Evolutionary conservation across 2,888 invertebrate genomes (phyloP), one percentile per base, ranked within the genome.

Genomic region (Yponomeuta sedellus): DNA sequence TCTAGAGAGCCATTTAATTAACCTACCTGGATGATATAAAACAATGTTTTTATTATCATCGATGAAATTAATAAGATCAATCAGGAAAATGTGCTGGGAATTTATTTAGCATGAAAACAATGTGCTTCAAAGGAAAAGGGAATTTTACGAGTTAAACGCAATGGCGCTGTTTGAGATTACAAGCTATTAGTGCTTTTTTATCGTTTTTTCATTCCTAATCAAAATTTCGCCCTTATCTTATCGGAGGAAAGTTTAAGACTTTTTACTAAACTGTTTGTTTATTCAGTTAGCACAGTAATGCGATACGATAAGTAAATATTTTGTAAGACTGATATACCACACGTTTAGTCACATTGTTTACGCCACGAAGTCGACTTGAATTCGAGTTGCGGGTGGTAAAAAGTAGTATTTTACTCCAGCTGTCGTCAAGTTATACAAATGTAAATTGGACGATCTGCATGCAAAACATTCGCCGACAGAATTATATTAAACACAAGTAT

Each of bases 161-260:
- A 52, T 52, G 16, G 16, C 16, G 16, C 44, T 16, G 25, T 59
- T 59, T 20, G 3, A 59, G 59, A 59, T 59, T 25, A 59, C 59
- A 22, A 64, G 56, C 40, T 28, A 52, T 28, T 68, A 64, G 34
- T 65, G 34, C 66, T 56, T 64, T 69, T 70, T 74, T 74, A 75
- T 73, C 74, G 73, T 72, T 72, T 75, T 75, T 71, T 71, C 79
- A n/a, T 20, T 22, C 44, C 12, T 52, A 80, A 84, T 84, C 83
- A 75, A 67, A 79, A 86, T 87, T 88, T 87, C 85, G 79, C 86
- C 74, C 66, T 68, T 79, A 88, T 88, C 88, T 88, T 83, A 88
- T 87, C 87, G 71, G 65, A 75, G 75, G 75, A 77, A 69, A 71
- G 69, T 72, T 74, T 72, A 73, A 73, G 78, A 81, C 75, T 80